These are phyloP conservation scores for Philantomba maxwellii DNA, from an alignment of 2,113 vertebrate genomes.

Conservation along the genomic window DNA sequence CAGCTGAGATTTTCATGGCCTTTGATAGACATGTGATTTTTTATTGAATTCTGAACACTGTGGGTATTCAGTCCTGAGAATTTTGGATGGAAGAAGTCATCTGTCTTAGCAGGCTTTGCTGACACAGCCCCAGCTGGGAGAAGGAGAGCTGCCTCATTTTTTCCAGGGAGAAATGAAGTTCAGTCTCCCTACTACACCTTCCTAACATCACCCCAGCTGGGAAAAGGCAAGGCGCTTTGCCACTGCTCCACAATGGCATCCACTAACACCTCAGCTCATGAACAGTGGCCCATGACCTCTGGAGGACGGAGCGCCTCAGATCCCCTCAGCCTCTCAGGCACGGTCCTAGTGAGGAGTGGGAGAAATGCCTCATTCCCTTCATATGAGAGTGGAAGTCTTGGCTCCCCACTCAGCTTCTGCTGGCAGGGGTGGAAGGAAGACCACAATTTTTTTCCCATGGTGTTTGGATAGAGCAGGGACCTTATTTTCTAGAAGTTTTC, in stretches of 20 bases:
- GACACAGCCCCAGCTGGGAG: neutral
- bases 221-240: neutral
- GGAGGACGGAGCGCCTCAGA: neutral
- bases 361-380: neutral
- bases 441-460: neutral
- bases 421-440: neutral
- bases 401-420: neutral
- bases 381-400: neutral
- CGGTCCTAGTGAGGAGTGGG: neutral
- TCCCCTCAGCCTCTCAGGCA: neutral
- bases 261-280: neutral
- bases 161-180: neutral
- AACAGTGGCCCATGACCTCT: neutral
- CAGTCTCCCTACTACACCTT: neutral
- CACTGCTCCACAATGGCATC: neutral
- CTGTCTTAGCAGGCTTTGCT: neutral
- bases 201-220: neutral
- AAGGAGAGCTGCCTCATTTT: neutral
- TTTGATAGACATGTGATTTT: neutral
- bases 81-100: neutral
- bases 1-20: neutral
- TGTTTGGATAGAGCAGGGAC: neutral
- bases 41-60: neutral
- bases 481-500: neutral
- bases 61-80: neutral